Conservation (phyloP, 37 sponge, comb jelly and placozoan genomes). For the Dysidea cf. avara region DNA sequence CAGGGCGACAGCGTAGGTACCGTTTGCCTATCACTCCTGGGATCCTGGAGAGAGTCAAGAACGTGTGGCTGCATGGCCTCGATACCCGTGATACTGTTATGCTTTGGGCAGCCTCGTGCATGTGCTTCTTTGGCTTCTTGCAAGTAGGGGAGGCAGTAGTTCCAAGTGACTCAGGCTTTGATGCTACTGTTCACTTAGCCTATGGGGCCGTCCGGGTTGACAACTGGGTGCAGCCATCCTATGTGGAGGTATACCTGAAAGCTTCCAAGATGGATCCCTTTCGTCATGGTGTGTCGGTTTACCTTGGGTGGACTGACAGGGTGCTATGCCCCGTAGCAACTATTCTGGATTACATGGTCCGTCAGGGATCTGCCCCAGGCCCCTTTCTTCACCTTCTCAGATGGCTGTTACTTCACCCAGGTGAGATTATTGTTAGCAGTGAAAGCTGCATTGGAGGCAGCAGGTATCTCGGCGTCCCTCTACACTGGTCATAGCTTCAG, state of each 20-base stretch:
- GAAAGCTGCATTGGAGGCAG: background rate
- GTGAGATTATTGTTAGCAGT: background rate
- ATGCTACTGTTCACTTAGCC: slow-evolving; percentile 1
- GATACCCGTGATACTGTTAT: no score
- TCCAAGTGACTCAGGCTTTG: background rate
- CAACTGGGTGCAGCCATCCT: background rate
- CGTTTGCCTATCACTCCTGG: no score
- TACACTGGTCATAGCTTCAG: slow-evolving; percentile 30
- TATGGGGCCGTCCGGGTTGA: slow-evolving; percentile 9
- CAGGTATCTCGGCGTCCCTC: background rate
- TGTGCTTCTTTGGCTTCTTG: slow-evolving; percentile 46
- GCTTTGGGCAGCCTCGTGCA: slow-evolving; percentile 44
- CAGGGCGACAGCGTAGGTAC: no score
- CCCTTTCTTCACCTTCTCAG: slow-evolving; percentile 8
- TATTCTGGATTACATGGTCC: slow-evolving; percentile 3
- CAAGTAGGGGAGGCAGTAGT: slow-evolving; percentile 19
- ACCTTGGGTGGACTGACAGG: background rate
- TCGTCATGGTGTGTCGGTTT: background rate
- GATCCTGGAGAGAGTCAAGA: no score
- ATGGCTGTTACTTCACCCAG: slow-evolving; percentile 9
- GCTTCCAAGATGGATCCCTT: slow-evolving; percentile 9
- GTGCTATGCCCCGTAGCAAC: slow-evolving; percentile 1
- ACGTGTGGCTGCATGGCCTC: no score
- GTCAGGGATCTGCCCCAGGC: background rate
- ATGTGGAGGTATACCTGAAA: background rate